Evolutionary conservation across 2,888 invertebrate genomes (phyloP).

Genomic region (Cryptocephalus moraei): DNA sequence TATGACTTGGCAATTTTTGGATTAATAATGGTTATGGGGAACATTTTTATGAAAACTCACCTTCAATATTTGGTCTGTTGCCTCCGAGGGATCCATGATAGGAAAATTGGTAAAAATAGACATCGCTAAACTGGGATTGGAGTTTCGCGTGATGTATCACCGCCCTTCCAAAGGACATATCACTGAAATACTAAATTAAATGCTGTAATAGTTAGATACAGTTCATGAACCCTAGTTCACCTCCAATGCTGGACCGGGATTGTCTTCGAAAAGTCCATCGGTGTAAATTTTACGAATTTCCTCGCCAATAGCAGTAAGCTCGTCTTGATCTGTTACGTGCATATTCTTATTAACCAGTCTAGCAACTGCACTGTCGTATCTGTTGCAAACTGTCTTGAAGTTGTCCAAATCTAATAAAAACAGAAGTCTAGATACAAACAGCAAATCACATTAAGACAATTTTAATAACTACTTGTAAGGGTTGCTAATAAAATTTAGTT

Average conservation of each 20-base stretch:
- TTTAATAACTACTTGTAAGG: too few relatives aligned
- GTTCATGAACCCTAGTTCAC: background rate
- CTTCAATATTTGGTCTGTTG: background rate
- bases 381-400: background rate
- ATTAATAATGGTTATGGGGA: too few relatives aligned
- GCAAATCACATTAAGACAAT: too few relatives aligned
- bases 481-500: too few relatives aligned
- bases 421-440: too few relatives aligned
- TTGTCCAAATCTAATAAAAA: background rate
- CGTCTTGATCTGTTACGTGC: constrained; percentile 9
- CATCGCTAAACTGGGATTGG: constrained; percentile 8
- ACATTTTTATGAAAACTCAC: too few relatives aligned
- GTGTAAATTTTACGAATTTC: constrained; percentile 16
- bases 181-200: constrained; percentile 7
- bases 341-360: constrained; percentile 15
- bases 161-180: constrained; percentile 4
- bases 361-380: constrained; percentile 11
- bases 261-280: constrained; percentile 1
- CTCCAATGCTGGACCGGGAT: constrained; percentile 7
- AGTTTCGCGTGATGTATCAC: constrained; percentile 7
- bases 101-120: constrained; percentile 13
- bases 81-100: constrained; percentile 8
- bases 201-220: background rate
- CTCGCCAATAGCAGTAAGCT: constrained; percentile 7
- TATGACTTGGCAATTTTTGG: too few relatives aligned